These are phyloP conservation scores for Protodeltote pygarga DNA, from an alignment of 2,888 invertebrate species.

Conservation along the genomic window DNA sequence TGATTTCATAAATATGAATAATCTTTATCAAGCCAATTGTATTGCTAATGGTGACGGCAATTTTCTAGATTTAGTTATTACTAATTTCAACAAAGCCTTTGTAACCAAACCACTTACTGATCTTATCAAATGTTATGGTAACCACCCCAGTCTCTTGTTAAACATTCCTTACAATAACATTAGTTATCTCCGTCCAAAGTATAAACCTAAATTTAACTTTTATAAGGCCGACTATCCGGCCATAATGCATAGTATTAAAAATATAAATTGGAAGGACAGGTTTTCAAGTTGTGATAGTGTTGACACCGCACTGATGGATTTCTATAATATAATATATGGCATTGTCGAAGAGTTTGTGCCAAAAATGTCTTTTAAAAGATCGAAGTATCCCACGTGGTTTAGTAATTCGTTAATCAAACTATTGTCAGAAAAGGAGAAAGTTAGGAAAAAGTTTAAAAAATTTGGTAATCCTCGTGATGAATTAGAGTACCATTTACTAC, in stretches of 20 bases:
- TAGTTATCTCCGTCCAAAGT: background rate
- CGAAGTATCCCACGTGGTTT: background rate
- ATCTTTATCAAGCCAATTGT: background rate
- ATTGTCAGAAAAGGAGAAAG: background rate
- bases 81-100: background rate
- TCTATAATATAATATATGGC: background rate
- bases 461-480: background rate
- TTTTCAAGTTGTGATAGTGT: background rate
- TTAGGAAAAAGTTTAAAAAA: background rate
- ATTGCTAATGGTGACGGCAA: background rate
- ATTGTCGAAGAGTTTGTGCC: background rate
- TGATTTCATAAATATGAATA: background rate
- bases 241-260: background rate
- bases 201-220: background rate
- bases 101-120: background rate
- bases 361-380: background rate
- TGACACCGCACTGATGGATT: background rate
- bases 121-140: background rate
- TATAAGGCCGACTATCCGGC: background rate
- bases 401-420: background rate
- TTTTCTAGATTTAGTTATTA: background rate
- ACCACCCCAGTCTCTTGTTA: background rate
- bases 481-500: background rate
- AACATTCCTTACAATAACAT: background rate
- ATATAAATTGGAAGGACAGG: background rate